Conservation (phyloP, 1,140 invertebrate species). For the Anadara kagoshimensis region DNA sequence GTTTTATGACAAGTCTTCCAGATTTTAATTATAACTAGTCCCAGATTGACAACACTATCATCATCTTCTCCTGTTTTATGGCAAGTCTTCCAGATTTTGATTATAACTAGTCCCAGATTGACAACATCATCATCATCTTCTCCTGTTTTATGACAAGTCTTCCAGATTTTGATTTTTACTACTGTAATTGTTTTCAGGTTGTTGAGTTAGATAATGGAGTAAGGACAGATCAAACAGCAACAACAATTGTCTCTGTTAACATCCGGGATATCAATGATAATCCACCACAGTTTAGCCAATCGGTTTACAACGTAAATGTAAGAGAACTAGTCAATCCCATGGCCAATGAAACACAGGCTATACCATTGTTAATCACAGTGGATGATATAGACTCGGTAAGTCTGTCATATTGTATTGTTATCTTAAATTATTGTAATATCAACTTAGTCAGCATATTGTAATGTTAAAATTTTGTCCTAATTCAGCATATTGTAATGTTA, state of each 20-base stretch:
- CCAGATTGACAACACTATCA: no score
- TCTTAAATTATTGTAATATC: neutral
- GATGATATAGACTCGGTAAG: neutral
- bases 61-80: no score
- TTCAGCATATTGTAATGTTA: no score
- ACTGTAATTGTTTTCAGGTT: constrained; percentile 37
- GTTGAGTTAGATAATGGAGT: constrained; percentile 40
- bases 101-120: no score
- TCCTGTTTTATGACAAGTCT: no score
- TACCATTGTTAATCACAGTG: neutral
- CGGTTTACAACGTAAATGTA: constrained; percentile 37
- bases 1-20: no score
- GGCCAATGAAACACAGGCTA: neutral
- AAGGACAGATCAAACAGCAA: constrained; percentile 24
- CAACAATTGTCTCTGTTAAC: constrained; percentile 32
- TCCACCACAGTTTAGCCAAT: constrained; percentile 39
- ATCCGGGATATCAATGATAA: constrained; percentile 54
- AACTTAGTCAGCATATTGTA: neutral
- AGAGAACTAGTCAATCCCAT: constrained; percentile 28
- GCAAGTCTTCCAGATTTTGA: no score
- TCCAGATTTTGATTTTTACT: no score
- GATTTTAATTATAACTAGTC: no score
- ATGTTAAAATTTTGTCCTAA: neutral
- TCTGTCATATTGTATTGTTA: neutral
- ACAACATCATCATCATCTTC: no score